Evolutionary conservation across 1,140 invertebrate species (phyloP), one percentile per base, ranked within the genome.

Genomic region (Brachionus koreanus): DNA sequence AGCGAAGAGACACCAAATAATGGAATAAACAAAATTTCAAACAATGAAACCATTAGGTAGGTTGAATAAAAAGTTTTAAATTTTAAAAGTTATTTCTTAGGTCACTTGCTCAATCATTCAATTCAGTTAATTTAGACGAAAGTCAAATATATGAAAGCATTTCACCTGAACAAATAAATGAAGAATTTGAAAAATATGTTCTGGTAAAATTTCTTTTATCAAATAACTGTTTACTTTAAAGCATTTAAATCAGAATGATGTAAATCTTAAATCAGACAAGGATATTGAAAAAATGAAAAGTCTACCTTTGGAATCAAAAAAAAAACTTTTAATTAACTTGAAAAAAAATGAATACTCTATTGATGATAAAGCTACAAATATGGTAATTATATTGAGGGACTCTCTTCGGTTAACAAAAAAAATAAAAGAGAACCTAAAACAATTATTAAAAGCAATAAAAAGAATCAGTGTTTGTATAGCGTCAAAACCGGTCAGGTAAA

Each of bases 181-280:
- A 79, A 79, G 76, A 79, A 65, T 79, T 79, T 12, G 76, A 79
- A 79, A 79, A 79, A 79, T 61, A 37, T 37, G 19, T 79, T 37
- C 7, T 79, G 12, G 75, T 77, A 77, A 46, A 19, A n/a, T 23
- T 10, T 29, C 12, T 77, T 35, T 1, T 49, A 49, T 16, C 7
- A 42, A 5, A 72, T n/a, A 10, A 4, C 10, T 35, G 29, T 37
- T 67, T 35, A 19, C 6, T 1, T 67, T 35, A 13, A n/a, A 10
- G 3, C 6, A 19, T 43, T 35, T 39, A 75, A 57, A 25, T 33
- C n/a, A 77, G 75, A 77, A 23, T 61, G 49, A 13, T 43, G 25
- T 79, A 6, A 61, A 79, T 65, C 19, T 79, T 10, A 79, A 79
- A 37, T 39, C 33, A 5, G 76, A 57, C n/a, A 65, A 61, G 19